These are phyloP conservation scores for Diadegma fenestrale DNA, from an alignment of 2,888 invertebrate genomes.

Conservation along the genomic window DNA sequence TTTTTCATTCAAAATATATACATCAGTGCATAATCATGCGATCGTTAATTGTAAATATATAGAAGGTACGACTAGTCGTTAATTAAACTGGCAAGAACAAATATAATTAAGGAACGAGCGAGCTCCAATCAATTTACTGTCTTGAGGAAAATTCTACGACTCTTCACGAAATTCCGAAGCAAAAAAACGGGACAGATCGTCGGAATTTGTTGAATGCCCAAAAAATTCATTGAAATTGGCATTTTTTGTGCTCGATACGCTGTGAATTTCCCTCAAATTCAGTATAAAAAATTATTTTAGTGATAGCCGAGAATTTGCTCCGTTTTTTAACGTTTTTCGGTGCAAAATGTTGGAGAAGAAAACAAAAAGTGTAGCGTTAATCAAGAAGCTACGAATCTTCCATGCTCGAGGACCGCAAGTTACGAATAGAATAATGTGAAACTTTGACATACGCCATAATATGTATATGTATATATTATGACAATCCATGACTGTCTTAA, in stretches of 20 bases:
- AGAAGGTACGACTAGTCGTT: slow-evolving; percentile 23
- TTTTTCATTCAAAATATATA: slow-evolving; percentile 46
- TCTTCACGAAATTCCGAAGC: no score
- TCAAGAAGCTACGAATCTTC: not conserved
- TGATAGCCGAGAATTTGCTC: not conserved
- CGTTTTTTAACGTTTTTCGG: not conserved
- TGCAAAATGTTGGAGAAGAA: not conserved
- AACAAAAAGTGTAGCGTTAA: not conserved
- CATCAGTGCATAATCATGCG: slow-evolving; percentile 22
- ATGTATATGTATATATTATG: slow-evolving; percentile 11
- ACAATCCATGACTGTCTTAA: slow-evolving; percentile 53
- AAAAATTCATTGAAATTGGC: no score
- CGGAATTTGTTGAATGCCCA: no score
- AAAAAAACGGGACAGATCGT: no score
- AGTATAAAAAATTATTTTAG: not conserved
- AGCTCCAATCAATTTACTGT: not conserved
- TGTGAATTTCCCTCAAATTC: not conserved
- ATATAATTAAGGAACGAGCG: not conserved
- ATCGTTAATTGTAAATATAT: slow-evolving; percentile 34
- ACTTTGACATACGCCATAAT: slow-evolving; percentile 22
- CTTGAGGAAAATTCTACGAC: no score
- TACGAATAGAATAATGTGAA: not conserved
- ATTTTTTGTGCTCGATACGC: no score
- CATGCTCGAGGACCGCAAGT: not conserved
- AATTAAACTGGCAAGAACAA: not conserved